Conservation (phyloP, 2,797 vertebrate genomes). For the Hylomyscus alleni region DNA sequence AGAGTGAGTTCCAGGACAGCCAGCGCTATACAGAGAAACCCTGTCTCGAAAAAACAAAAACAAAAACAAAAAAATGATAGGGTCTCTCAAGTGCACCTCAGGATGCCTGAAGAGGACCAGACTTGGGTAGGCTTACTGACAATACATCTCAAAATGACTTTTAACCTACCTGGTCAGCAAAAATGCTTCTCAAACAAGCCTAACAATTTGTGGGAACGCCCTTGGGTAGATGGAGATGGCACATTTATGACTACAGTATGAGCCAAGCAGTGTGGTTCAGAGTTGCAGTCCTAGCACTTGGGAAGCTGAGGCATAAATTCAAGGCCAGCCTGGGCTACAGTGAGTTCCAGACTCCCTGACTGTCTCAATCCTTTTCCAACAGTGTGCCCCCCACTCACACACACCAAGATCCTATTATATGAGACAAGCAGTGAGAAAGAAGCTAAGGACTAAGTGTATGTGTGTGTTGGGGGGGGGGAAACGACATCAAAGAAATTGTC, state of each 20-base stretch:
- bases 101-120: neutral
- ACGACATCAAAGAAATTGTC: fast-evolving
- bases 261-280: neutral
- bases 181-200: neutral
- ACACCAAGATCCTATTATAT: neutral
- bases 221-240: neutral
- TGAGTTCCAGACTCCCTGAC: neutral
- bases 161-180: neutral
- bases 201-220: neutral
- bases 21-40: no score
- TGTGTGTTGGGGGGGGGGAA: neutral
- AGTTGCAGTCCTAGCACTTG: neutral
- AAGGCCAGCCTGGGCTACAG: neutral
- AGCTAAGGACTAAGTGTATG: neutral
- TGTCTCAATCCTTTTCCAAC: neutral
- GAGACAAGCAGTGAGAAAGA: no score
- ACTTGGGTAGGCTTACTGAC: neutral
- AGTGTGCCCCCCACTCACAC: neutral
- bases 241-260: neutral
- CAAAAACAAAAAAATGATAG: no score
- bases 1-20: no score
- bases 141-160: neutral
- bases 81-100: neutral
- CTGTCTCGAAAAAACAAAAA: no score
- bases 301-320: neutral